phyloP scores from a whole-genome alignment of 2,797 vertebrate species.

The Capromys pilorides region DNA sequence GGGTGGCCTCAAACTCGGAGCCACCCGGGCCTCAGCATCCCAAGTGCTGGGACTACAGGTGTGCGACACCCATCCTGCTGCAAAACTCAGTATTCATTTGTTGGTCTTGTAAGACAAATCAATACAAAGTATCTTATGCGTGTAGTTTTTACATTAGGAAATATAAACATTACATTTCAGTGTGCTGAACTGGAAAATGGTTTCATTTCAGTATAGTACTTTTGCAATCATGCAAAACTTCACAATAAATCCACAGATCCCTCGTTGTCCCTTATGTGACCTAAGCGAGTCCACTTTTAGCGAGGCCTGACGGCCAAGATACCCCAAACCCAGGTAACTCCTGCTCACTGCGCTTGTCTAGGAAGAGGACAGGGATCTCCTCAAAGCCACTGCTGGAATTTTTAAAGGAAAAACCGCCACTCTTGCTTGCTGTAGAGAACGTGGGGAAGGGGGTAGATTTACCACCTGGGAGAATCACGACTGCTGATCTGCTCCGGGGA shows the following conservation, averaged over 20 bases:
- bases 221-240: background rate
- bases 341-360: background rate
- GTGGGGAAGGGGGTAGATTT: background rate
- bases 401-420: background rate
- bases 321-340: background rate
- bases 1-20: background rate
- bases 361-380: background rate
- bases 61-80: too few relatives aligned
- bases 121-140: background rate
- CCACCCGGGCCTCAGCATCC: background rate
- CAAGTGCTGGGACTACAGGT: background rate
- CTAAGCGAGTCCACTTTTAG: background rate
- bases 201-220: background rate
- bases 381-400: background rate
- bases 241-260: background rate
- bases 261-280: background rate
- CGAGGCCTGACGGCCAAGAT: background rate
- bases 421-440: background rate
- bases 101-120: background rate
- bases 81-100: background rate
- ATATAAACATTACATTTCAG: slow-evolving; percentile 23
- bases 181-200: background rate
- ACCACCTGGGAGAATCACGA: background rate
- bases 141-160: slow-evolving; percentile 56
- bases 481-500: background rate